Base-by-base conservation (phyloP, 92 coral and sea anemone genomes). In the Palythoa heliodiscus region DNA sequence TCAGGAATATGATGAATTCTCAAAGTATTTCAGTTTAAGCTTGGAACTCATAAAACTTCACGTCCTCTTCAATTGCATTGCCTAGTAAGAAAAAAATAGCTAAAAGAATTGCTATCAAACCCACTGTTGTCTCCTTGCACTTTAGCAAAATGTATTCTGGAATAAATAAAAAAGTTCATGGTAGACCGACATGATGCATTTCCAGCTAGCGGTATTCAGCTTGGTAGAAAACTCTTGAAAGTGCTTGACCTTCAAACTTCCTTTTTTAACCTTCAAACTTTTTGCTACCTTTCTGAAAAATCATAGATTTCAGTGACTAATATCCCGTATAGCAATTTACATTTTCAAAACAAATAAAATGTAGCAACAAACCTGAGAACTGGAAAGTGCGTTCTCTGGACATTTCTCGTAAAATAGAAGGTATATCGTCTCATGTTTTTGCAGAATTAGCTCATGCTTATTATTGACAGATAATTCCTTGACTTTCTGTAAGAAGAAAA, bases 361-460 rank as follows among this genome's bases (percentile, higher is more conserved):
- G 16, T 57, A 57, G 4, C 70, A 15, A 58, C 83, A 57, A 78
- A 78, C 83, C 83, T 78, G 52, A 17, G 54, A 58, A 58, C 35
- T 10, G 55, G 12, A 10, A 10, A 22, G 71, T 8, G n/a, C 37
- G 53, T 13, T 12, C 54, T 19, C 1, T 64, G 7, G 71, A n/a
- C 70, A 78, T 78, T 78, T 78, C 71, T 60, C 13, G 71, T 78
- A 78, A 78, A 78, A 78, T 20, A 78, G 39, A 60, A 78, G 71
- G 71, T 78, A 78, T 8, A 57, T 22, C 4, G 83, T 78, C 83
- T 78, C 83, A 17, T 60, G 5, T 20, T 9, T n/a, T 53, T 16
- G 4, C 37, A 78, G 71, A 11, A 10, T 23, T 8, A 78, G 57
- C 29, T 61, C 71, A 61, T 61, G 17, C 53, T 23, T 76, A 43